Conservation (phyloP, 2,797 vertebrate species). For the Gymnocypris eckloni region DNA sequence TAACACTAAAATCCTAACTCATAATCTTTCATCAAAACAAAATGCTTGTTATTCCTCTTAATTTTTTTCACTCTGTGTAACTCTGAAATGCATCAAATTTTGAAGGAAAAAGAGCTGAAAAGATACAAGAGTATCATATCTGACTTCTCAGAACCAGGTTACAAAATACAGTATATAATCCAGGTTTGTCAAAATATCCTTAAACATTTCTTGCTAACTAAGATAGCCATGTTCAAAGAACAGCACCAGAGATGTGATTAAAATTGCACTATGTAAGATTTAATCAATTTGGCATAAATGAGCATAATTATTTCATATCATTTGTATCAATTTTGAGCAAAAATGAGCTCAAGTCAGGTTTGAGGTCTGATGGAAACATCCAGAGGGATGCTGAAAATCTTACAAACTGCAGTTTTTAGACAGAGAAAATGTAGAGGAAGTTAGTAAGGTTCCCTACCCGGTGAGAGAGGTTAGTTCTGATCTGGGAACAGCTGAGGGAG, state of each 20-base stretch:
- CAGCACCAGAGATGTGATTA: not conserved
- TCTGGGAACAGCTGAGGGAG: constrained; percentile 43
- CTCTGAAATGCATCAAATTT: not conserved
- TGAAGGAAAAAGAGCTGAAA: not conserved
- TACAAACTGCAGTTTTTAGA: constrained; percentile 26
- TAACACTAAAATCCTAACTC: not conserved
- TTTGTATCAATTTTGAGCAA: not conserved
- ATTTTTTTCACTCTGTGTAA: not conserved
- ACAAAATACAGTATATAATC: not conserved
- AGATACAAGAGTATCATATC: not conserved
- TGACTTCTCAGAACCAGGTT: not conserved
- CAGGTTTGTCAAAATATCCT: not conserved
- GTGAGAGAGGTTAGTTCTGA: constrained; percentile 51
- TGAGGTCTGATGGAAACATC: not conserved
- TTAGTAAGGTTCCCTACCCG: constrained; percentile 54
- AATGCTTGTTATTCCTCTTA: not conserved
- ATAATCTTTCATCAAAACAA: not conserved
- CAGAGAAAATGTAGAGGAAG: constrained; percentile 34
- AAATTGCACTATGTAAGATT: constrained; percentile 42
- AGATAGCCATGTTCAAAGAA: constrained; percentile 15
- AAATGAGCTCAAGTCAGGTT: not conserved
- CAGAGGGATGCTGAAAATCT: constrained; percentile 9
- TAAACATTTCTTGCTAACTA: not conserved
- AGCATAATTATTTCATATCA: no score
- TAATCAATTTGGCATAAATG: not conserved